Evolutionary conservation across 2,888 invertebrate genomes (phyloP).

Genomic region (Ophion costatus): DNA sequence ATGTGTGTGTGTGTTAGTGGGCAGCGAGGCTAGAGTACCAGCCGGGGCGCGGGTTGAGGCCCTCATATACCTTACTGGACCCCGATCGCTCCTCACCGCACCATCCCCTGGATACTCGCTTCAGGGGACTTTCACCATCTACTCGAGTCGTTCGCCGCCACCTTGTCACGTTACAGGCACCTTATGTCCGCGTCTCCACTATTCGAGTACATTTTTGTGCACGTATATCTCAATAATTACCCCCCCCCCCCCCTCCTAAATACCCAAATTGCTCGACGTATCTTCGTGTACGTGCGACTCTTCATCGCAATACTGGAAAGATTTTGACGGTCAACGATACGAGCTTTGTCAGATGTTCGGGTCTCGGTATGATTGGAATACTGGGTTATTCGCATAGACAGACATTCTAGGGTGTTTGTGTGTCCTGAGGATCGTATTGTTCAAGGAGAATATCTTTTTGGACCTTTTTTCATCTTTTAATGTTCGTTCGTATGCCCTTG

Average conservation of each 20-base stretch:
- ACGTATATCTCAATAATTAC: not conserved
- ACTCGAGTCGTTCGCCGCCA: constrained; percentile 76
- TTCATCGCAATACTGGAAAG: not conserved
- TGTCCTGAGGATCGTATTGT: not conserved
- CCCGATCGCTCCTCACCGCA: constrained; percentile 74
- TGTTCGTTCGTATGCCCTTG: too few relatives aligned
- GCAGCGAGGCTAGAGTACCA: constrained; percentile 82
- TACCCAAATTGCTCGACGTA: not conserved
- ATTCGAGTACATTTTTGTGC: not conserved
- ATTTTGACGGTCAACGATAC: not conserved
- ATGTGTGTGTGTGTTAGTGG: constrained; percentile 78
- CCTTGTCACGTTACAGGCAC: constrained; percentile 79
- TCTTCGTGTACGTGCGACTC: not conserved
- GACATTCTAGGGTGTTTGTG: not conserved
- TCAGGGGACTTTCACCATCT: constrained; percentile 82
- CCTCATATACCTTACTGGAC: constrained; percentile 83
- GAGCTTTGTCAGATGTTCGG: not conserved
- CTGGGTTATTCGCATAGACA: not conserved
- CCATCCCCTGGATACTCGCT: constrained; percentile 69
- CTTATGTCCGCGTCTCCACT: constrained; percentile 74
- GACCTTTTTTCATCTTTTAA: too few relatives aligned
- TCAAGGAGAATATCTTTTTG: not conserved
- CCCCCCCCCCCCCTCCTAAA: not conserved
- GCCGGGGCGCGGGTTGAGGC: constrained; percentile 80
- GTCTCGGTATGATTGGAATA: not conserved